Evolutionary conservation across 2,113 vertebrate species (phyloP), one percentile per base, ranked within the genome.

Genomic region (Corydoras sp.): DNA sequence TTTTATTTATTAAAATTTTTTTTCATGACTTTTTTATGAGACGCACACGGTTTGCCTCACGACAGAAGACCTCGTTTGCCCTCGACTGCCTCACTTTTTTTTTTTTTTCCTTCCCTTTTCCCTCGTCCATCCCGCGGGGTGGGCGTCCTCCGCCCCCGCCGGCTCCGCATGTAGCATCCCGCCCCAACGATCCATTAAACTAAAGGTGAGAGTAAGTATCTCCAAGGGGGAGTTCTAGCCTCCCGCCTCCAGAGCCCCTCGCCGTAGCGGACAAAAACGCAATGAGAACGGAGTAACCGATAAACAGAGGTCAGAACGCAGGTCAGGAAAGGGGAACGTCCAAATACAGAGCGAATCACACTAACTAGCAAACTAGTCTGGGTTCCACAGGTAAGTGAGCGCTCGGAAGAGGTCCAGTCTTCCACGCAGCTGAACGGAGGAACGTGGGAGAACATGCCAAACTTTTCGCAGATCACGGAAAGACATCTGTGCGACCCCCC

Each of bases 341-440:
- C 79, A 77, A 68, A 73, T 54, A 80, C 65, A 77, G 76, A 73
- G 50, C 71, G 69, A 71, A 69, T 77, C 15, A 62, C 58, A 59
- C 65, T 75, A 73, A 64, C 55, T 66, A 69, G 75, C 63, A 77
- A 85, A 84, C 81, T 79, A 85, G 80, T 82, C 79, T 82, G 86
- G 89, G 82, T 88, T 80, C 85, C 74, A 77, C 29, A 49, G 96
- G 96, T 98, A 94, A 98, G 96, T 98, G 91, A 86, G 74, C 80
- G 78, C 86, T 86, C 87, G 86, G 79, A 88, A 73, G 86, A 89
- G 86, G 87, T 86, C 91, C 92, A 94, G 89, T 91, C 91, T 91
- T 92, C 79, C 53, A 58, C 35, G 35, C 18, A 24, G 18, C 18
- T 24, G 18, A 24, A 24, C 18, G 18, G 18, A 24, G 18, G 18